Evolutionary conservation across 2,113 vertebrate species (phyloP), one percentile per base, ranked within the genome.

Genomic region (Corythornis madagascariensis): DNA sequence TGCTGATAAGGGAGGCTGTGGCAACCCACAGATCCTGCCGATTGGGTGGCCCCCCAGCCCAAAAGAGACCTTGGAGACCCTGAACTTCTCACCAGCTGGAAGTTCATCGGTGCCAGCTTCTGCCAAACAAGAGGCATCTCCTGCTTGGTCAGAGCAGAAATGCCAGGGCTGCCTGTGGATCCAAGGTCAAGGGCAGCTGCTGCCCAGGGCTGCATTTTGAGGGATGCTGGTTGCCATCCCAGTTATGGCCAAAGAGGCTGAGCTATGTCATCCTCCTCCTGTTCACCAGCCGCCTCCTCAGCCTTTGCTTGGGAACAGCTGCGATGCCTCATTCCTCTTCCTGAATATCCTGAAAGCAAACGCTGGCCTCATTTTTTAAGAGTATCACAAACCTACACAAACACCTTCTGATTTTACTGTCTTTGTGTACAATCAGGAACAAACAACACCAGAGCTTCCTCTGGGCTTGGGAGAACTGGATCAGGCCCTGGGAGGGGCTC

Each of bases 161-260:
- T 1, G 0, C 2, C 0, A 3, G 66, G 7, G 31, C 19, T 22
- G 22, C 50, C 43, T 4, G 31, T 1, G 3, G 24, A 56, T 3
- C 70, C 5, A 0, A 10, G n/a, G n/a, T 19, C 21, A 2, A 15
- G 31, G 33, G 55, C 13, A 22, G 83, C 55, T 4, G 56, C 61
- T 47, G 35, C 80, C 22, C 3, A 22, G 22, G 47, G 28, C 35
- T 33, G 56, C 5, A 7, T 28, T 2, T 22, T 1, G 1, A 42
- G 38, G 45, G n/a, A 19, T 26, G 71, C 57, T 47, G n/a, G 24
- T 59, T n/a, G 35, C 45, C 6, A 1, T n/a, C 33, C 55, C 55
- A 8, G 53, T 6, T 6, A 28, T 0, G 6, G 25, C 11, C 1
- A 1, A 8, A 79, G 33, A 50, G 19, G 50, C 20, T 2, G 2